Evolutionary conservation across 2,888 invertebrate genomes (phyloP).

Genomic region (Osmoderma eremita): DNA sequence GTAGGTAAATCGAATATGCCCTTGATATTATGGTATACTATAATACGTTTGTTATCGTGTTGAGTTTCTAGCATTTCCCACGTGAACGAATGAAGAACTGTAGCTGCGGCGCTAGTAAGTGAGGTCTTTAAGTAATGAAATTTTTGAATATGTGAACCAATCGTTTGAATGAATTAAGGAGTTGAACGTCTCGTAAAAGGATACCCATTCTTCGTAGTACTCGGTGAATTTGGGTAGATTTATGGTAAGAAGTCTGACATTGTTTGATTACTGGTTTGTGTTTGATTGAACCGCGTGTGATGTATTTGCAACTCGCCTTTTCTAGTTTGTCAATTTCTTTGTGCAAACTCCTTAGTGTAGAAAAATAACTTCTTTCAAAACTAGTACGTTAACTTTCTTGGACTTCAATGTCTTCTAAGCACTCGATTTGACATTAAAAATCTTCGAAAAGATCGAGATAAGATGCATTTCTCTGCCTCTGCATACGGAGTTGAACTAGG

Average conservation of each 20-base stretch:
- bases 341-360: too few relatives aligned
- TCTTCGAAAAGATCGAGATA: too few relatives aligned
- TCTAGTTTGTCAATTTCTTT: too few relatives aligned
- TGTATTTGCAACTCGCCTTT: too few relatives aligned
- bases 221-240: constrained; percentile 30
- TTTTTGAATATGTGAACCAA: constrained; percentile 38
- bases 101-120: constrained; percentile 37
- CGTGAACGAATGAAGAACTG: constrained; percentile 32
- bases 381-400: too few relatives aligned
- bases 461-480: too few relatives aligned
- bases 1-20: constrained; percentile 45
- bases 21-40: constrained; percentile 47
- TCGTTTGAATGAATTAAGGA: constrained; percentile 33
- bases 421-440: too few relatives aligned
- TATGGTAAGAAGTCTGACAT: constrained; percentile 19
- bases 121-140: constrained; percentile 42
- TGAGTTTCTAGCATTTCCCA: constrained; percentile 40
- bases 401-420: too few relatives aligned
- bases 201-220: constrained; percentile 26
- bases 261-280: not conserved
- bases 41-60: constrained; percentile 47
- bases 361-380: too few relatives aligned
- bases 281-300: too few relatives aligned
- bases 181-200: constrained; percentile 37
- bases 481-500: too few relatives aligned